Conservation (phyloP, 1,140 invertebrate genomes). For the Rhopalosiphum maidis region DNA sequence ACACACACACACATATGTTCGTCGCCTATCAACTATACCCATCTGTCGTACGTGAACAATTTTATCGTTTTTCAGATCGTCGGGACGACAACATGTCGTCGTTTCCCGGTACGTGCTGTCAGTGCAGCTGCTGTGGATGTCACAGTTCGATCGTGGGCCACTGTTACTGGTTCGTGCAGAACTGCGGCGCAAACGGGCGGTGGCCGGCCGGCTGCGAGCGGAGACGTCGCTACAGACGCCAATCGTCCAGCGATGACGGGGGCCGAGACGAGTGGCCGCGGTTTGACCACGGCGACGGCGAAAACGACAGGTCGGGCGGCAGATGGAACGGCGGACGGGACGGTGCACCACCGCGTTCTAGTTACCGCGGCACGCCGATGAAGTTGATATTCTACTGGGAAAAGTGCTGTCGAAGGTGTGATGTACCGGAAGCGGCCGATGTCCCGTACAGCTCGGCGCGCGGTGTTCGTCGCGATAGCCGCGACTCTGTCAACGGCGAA, state of each 20-base stretch:
- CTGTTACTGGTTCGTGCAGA: background rate
- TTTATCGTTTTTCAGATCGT: background rate
- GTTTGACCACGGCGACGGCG: background rate
- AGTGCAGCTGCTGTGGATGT: background rate
- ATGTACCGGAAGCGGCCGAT: no score
- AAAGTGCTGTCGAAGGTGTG: background rate
- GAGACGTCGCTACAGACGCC: no score
- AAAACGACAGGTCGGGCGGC: background rate
- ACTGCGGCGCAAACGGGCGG: background rate
- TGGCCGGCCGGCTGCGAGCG: background rate
- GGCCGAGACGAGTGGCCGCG: background rate
- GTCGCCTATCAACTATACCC: no score
- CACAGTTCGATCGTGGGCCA: background rate
- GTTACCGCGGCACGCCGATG: background rate
- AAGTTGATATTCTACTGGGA: background rate
- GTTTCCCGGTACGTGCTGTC: background rate
- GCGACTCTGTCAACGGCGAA: background rate
- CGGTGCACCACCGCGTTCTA: background rate
- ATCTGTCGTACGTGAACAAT: background rate
- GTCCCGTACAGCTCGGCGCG: fast-evolving
- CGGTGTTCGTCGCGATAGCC: background rate
- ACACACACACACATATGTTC: no score
- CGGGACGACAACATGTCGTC: background rate
- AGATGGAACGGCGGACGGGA: background rate
- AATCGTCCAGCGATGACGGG: no score